Evolutionary conservation across 1,140 invertebrate species (phyloP).

Genomic region (Acromyrmex charruanus): DNA sequence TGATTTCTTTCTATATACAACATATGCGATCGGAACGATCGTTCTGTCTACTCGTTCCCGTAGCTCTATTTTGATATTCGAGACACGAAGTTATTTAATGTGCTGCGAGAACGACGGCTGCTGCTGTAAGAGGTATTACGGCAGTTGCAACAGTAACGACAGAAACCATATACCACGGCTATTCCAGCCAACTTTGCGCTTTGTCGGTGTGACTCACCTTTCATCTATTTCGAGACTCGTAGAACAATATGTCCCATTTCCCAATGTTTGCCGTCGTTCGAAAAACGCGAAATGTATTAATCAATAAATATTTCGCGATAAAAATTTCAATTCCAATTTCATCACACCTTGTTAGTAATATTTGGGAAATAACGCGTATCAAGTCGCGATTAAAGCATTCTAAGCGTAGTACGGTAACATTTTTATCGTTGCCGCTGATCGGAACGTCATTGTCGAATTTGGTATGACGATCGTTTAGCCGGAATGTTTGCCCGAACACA

Average conservation of each 20-base stretch:
- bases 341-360: not conserved
- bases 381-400: not conserved
- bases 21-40: conserved; percentile 20
- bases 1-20: not conserved
- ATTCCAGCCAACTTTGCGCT: conserved; percentile 56
- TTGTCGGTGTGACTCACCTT: conserved; percentile 42
- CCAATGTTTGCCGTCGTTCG: not conserved
- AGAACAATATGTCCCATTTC: not conserved
- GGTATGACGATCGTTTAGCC: conserved; percentile 48
- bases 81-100: conserved; percentile 67
- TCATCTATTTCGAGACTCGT: not conserved
- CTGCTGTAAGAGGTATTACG: conserved; percentile 48
- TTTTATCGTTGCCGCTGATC: conserved; percentile 43
- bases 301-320: not conserved
- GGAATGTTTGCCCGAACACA: conserved; percentile 54
- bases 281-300: conserved; percentile 4
- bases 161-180: conserved; percentile 48
- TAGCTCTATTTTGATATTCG: conserved; percentile 50
- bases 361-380: not conserved
- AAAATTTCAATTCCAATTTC: conserved; percentile 1
- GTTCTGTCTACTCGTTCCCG: not conserved
- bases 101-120: conserved; percentile 50
- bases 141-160: conserved; percentile 56
- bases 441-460: conserved; percentile 40
- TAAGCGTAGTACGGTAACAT: conserved; percentile 5